Percentiles rank a stretch among this genome's conserved stretches.
Evolutionary conservation across 2,888 invertebrate species (phyloP).

Genomic region (Ametastegia equiseti): DNA sequence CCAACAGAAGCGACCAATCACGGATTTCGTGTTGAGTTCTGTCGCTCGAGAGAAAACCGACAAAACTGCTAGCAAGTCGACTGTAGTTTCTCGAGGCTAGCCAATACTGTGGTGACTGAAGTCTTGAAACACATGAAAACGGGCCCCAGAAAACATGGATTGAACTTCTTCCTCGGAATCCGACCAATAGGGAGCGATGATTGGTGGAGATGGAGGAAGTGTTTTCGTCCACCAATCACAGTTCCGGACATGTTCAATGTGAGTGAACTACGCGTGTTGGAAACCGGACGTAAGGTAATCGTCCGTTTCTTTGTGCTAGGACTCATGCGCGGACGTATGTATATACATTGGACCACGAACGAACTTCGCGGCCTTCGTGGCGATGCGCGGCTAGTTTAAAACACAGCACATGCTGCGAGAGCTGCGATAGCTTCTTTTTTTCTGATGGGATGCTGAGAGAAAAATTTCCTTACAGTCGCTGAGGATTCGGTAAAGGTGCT

Average conservation of each 20-base stretch:
- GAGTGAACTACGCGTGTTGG: not conserved
- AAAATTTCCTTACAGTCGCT: not conserved
- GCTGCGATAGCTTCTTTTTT: not conserved
- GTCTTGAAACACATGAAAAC: not conserved
- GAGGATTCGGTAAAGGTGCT: conserved; percentile 1
- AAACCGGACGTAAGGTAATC: not conserved
- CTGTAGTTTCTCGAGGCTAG: not conserved
- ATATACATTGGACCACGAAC: not conserved
- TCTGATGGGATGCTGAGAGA: not conserved
- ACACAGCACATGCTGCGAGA: not conserved
- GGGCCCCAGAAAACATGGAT: not conserved
- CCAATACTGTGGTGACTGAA: not conserved
- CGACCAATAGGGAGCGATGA: not conserved
- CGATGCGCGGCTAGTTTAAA: not conserved
- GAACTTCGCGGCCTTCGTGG: not conserved
- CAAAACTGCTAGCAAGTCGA: not conserved
- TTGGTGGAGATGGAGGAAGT: not conserved
- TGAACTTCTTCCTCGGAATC: not conserved
- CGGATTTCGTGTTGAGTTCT: too few relatives aligned
- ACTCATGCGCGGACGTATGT: not conserved
- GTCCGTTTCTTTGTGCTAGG: not conserved
- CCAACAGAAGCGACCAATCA: too few relatives aligned
- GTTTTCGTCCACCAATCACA: not conserved
- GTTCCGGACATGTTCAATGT: not conserved
- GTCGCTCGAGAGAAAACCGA: too few relatives aligned